Evolutionary conservation across 2,797 vertebrate species (phyloP), one percentile per base, ranked within the genome.

Genomic region (Synanceia verrucosa): DNA sequence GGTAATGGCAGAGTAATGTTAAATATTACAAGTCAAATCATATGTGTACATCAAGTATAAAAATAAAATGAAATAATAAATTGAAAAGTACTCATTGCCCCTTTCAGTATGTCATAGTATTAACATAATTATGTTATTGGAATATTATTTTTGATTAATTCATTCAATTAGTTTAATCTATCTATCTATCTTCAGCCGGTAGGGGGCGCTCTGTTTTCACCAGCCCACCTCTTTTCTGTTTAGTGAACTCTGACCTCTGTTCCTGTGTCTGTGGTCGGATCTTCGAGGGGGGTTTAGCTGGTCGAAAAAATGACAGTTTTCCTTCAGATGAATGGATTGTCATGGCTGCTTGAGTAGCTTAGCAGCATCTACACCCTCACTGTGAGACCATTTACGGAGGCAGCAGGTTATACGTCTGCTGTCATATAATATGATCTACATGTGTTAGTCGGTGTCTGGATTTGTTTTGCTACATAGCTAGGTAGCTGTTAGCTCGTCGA

Each of bases 381-480:
- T 51, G 60, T 47, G 28, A 55, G 2, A 16, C 13, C 14, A 23
- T 57, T 39, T 31, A 18, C 19, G n/a, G 47, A 41, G 21, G 16
- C 44, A 23, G 51, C 33, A 9, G 23, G 16, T 48, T 16, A 4
- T 41, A 5, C 65, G 23, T 51, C 53, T 24, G 28, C 60, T 60
- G 69, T 75, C 59, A 33, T 53, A 33, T n/a, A 28, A 52, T 16
- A 21, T 16, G 58, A 73, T 44, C 28, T 60, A 26, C 59, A 67
- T 36, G 61, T 62, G 61, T 18, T 14, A 11, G 24, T 63, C 62
- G 9, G 9, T 37, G 59, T 76, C 60, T 28, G 70, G 39, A 66
- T 83, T 76, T 91, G 83, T 89, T 89, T 79, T 87, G 88, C 90
- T 84, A 84, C 44, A 60, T 26, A 55, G 84, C 84, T 80, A 78